Base-by-base conservation (phyloP, 2,113 vertebrate genomes). In the Phalacrocorax brasilianus region DNA sequence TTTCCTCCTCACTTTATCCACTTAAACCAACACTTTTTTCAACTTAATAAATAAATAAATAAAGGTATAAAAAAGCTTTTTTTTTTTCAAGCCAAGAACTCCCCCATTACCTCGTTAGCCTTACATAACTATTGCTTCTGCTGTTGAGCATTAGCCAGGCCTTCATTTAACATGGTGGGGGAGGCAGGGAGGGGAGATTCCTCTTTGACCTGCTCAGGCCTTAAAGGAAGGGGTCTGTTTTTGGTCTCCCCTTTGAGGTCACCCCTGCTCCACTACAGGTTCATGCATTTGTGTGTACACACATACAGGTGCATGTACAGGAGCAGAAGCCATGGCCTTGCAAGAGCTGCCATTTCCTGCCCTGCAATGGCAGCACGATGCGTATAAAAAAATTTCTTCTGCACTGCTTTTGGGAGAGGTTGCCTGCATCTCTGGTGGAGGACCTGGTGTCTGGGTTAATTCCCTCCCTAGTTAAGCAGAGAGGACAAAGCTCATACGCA, bases 281-380 rank as follows among this genome's bases (percentile, higher is more conserved):
- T 45, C 28, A 14, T 16, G 53, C 3, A 6, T 19, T 8, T 14
- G 11, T 44, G 32, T 26, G 26, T 5, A 17, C 6, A 53, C 17
- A 50, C 10, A 16, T 5, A 3, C 13, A 6, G 0, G 9, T 1
- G 1, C 13, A 32, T 0, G 0, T 44, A 40, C 27, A 58, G 16
- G 3, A 42, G 11, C 13, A 44, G n/a, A 32, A 18, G 38, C 47
- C 47, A 26, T 38, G 71, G n/a, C 27, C 17, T 35, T 35, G 40
- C 35, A 40, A 14, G 28, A 66, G 50, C 50, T 50, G 62, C 56
- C 21, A 13, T 28, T 23, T 65, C 40, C 56, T 62, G n/a, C 58
- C n/a, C 35, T 35, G 52, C 12, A 23, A 16, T 4, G 47, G 62
- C 58, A 67, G 26, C 67, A 71, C 1, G 5, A 74, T 13, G 11